These are phyloP conservation scores for Stegastes partitus DNA, from an alignment of 2,113 vertebrate genomes.

Conservation along the genomic window DNA sequence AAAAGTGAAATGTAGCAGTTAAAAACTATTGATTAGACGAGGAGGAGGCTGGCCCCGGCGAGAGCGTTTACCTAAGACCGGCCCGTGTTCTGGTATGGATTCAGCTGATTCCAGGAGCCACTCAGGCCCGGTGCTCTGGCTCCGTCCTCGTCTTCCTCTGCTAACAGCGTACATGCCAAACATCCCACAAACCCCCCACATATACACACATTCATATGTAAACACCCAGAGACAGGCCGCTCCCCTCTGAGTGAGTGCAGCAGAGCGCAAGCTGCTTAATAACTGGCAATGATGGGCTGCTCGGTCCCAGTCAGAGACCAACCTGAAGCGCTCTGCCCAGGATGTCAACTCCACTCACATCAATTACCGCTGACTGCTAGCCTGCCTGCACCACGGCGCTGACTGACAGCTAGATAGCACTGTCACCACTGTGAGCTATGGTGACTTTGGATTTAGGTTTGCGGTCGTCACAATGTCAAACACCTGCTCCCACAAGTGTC, in stretches of 20 bases:
- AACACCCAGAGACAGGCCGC: slow-evolving; percentile 70
- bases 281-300: slow-evolving; percentile 85
- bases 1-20: slow-evolving; percentile 7
- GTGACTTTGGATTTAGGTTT: slow-evolving; percentile 70
- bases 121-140: slow-evolving; percentile 17
- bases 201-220: slow-evolving; percentile 70
- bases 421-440: slow-evolving; percentile 57
- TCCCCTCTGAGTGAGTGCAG: slow-evolving; percentile 75
- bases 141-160: background rate
- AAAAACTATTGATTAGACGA: slow-evolving; percentile 20
- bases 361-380: slow-evolving; percentile 80
- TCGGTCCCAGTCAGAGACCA: slow-evolving; percentile 81
- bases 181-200: slow-evolving; percentile 22
- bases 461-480: slow-evolving; percentile 68
- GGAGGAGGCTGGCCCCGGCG: slow-evolving; percentile 7
- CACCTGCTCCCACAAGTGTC: slow-evolving; percentile 69
- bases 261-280: slow-evolving; percentile 82
- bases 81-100: slow-evolving; percentile 12
- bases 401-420: slow-evolving; percentile 77
- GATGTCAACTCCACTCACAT: slow-evolving; percentile 83
- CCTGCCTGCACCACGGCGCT: slow-evolving; percentile 66
- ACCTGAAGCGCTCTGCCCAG: slow-evolving; percentile 82
- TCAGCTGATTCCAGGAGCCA: slow-evolving; percentile 25
- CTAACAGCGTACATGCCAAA: slow-evolving; percentile 17
- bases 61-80: slow-evolving; percentile 17